Evolutionary conservation across 1,140 invertebrate genomes (phyloP), one percentile per base, ranked within the genome.

Genomic region (Ridgeia piscesae): DNA sequence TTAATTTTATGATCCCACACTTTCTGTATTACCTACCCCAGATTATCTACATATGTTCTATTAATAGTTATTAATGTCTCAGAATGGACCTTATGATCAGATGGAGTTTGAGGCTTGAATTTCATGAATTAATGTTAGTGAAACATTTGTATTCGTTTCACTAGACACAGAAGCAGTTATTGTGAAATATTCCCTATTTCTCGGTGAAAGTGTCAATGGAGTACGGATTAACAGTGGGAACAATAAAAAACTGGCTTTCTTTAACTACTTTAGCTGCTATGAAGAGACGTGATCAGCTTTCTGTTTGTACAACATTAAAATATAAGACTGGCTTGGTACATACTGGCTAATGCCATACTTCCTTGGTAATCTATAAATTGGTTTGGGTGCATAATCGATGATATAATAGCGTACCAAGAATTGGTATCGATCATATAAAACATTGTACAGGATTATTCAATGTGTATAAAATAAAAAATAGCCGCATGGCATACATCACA

Each of bases 401-500:
- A 21, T 21, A 21, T 77, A 31, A 27, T 2, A 21, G 27, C 58
- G 17, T 77, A 31, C 4, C 11, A 27, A 31, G 58, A 31, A 17
- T 21, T 17, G 14, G 58, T 77, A 21, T n/a, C n/a, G n/a, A n/a
- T n/a, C n/a, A n/a, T n/a, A n/a, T n/a, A 77, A 31, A 21, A 21
- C 58, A 77, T 77, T 77, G 58, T 77, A 77, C 58, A 77, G 58
- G 48, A 77, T 77, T 77, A 77, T 77, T 77, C 27, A 77, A 77
- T 77, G 58, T 77, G 58, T 77, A 31, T 77, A 77, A 77, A 77
- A 77, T 31, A 17, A 77, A 77, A 77, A 9, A 4, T 9, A 77
- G 27, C 27, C 27, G 27, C 27, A 21, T 31, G 58, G 0, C 58
- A 21, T 77, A 8, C 58, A 21, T 21, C 11, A 42, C 42, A 4